Conservation (phyloP, 2,888 invertebrate genomes). For the Meliscaeva auricollis region DNA sequence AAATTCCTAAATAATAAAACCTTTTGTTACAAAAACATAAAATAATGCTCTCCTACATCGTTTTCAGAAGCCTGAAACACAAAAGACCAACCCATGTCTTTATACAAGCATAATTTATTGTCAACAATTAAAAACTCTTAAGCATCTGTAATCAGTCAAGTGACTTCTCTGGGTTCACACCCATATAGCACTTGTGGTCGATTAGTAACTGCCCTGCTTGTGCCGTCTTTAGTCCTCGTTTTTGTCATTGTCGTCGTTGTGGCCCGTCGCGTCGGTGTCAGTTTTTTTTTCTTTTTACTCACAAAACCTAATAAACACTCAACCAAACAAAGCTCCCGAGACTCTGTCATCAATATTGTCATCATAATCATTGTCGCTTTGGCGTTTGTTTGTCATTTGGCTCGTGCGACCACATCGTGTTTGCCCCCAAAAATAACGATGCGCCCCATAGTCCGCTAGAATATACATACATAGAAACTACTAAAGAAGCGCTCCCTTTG, state of each 20-base stretch:
- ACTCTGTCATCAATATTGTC: conserved; percentile 74
- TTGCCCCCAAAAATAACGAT: conserved; percentile 60
- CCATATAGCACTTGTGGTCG: conserved; percentile 67
- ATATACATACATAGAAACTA: neutral
- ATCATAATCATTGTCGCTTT: conserved; percentile 51
- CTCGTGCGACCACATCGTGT: conserved; percentile 72
- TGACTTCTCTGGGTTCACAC: conserved; percentile 56
- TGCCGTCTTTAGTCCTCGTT: conserved; percentile 41
- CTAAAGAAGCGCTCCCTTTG: conserved; percentile 63
- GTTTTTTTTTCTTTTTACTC: too few species aligned
- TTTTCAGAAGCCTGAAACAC: neutral
- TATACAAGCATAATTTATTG: conserved; percentile 55
- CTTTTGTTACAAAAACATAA: neutral
- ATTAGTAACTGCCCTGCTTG: conserved; percentile 69
- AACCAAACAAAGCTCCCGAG: conserved; percentile 34
- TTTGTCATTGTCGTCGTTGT: neutral
- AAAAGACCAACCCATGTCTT: conserved; percentile 28
- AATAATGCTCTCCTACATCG: conserved; percentile 22
- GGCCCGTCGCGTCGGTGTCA: neutral
- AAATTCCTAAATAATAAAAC: conserved; percentile 1
- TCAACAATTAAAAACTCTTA: conserved; percentile 68
- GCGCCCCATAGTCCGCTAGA: neutral
- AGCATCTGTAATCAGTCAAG: conserved; percentile 70
- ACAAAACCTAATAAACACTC: neutral
- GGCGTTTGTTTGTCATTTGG: conserved; percentile 70